Evolutionary conservation across 2,888 invertebrate genomes (phyloP).

Genomic region (Sepiola atlantica): DNA sequence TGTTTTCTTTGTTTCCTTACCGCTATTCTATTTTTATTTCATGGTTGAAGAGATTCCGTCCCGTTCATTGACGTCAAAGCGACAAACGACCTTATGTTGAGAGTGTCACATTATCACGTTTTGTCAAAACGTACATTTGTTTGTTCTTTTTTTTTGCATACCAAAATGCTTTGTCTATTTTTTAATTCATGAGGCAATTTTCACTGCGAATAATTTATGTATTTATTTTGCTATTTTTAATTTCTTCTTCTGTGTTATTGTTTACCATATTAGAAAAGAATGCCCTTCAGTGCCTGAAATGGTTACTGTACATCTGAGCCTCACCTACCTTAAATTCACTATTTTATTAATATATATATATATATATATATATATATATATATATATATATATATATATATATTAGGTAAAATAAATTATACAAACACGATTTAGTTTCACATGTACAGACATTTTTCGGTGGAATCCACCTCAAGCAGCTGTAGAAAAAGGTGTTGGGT

Average conservation of each 20-base stretch:
- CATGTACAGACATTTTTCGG: too few species aligned
- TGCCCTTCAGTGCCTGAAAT: too few species aligned
- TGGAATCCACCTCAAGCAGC: too few species aligned
- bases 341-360: background rate
- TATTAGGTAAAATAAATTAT: too few species aligned
- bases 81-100: background rate
- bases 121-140: background rate
- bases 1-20: background rate
- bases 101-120: background rate
- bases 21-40: background rate
- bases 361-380: constrained; percentile 12
- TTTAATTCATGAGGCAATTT: background rate
- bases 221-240: background rate
- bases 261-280: background rate
- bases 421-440: background rate
- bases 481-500: too few species aligned
- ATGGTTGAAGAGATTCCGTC: background rate
- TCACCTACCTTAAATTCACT: background rate
- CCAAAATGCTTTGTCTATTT: background rate
- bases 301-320: background rate
- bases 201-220: background rate
- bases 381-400: background rate
- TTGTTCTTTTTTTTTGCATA: background rate
- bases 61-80: background rate
- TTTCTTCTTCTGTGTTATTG: background rate